Conservation (phyloP, 2,797 vertebrate genomes). For the Odontamblyopus lacepedii region DNA sequence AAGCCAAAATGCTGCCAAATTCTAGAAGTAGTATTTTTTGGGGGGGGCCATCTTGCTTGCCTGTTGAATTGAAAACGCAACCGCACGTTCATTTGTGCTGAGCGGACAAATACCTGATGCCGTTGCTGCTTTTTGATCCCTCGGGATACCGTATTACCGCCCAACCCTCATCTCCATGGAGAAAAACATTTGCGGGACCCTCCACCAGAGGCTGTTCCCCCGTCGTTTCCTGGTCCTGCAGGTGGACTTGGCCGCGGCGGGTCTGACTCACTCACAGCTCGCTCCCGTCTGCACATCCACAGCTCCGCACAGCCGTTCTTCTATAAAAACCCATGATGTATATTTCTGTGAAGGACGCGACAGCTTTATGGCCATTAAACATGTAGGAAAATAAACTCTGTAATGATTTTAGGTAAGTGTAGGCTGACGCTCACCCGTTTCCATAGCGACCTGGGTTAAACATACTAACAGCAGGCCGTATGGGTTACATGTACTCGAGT, state of each 20-base stretch:
- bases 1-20: too few relatives aligned
- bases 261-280: slow-evolving; percentile 1
- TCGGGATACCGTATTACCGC: too few relatives aligned
- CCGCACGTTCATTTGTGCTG: too few relatives aligned
- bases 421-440: slow-evolving; percentile 11
- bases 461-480: slow-evolving; percentile 15
- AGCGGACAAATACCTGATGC: too few relatives aligned
- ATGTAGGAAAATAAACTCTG: background rate
- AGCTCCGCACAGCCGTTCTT: background rate
- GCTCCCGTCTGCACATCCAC: background rate
- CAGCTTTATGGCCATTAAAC: slow-evolving; percentile 6
- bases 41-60: too few relatives aligned
- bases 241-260: background rate
- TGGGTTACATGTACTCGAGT: background rate
- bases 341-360: slow-evolving; percentile 4
- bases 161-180: too few relatives aligned
- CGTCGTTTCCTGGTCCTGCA: background rate
- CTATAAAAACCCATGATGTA: background rate
- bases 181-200: too few relatives aligned
- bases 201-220: too few relatives aligned
- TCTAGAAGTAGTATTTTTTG: too few relatives aligned
- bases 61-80: too few relatives aligned
- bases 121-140: too few relatives aligned
- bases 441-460: slow-evolving; percentile 26
- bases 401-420: slow-evolving; percentile 16